Conservation (phyloP, 2,888 invertebrate species). For the Epistrophella euchroma region DNA sequence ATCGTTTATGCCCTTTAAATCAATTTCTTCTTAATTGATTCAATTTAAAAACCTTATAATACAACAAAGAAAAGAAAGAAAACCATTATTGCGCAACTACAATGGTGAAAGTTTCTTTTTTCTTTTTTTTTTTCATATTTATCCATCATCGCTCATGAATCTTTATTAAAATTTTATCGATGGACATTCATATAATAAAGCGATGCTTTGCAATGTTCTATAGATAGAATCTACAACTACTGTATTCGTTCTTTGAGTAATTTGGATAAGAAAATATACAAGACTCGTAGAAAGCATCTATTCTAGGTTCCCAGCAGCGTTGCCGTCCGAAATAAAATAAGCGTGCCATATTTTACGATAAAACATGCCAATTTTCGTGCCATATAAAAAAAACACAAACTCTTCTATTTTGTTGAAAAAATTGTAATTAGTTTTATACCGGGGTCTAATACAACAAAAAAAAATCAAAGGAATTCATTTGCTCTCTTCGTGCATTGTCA, state of each 20-base stretch:
- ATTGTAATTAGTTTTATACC: no score
- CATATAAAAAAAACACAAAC: no score
- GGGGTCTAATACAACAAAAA: no score
- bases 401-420: no score
- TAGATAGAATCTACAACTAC: conserved; percentile 2
- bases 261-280: conserved; percentile 20
- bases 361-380: no score
- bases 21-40: conserved; percentile 58
- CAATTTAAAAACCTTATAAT: conserved; percentile 28
- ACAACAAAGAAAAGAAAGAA: conserved; percentile 26
- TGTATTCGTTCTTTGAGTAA: not conserved
- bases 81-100: conserved; percentile 17
- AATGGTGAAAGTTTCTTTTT: conserved; percentile 53
- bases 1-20: conserved; percentile 10
- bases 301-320: not conserved
- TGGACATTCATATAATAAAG: conserved; percentile 30
- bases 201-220: not conserved
- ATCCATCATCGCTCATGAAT: conserved; percentile 27
- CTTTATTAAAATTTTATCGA: conserved; percentile 42
- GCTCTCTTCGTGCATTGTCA: no score
- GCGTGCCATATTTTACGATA: no score
- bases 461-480: no score
- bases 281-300: conserved; percentile 26
- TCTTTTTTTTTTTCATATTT: not conserved
- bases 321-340: no score